phyloP scores from a whole-genome alignment of 2,797 vertebrate genomes.

The Pangasius djambal region DNA sequence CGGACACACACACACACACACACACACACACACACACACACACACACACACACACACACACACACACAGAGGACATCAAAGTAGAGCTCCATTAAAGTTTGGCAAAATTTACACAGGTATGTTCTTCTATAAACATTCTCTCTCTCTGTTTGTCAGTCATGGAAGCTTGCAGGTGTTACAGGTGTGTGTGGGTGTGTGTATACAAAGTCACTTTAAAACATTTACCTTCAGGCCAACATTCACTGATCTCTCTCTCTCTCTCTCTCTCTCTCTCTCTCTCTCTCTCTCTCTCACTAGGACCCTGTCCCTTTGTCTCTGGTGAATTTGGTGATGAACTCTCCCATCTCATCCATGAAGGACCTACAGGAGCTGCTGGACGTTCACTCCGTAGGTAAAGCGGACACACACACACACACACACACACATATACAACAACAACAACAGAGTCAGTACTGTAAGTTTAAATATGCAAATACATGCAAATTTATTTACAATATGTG shows the following conservation, averaged over 20 bases:
- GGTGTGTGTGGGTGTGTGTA: slow-evolving; percentile 26
- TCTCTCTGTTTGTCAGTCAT: slow-evolving; percentile 16
- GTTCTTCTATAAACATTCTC: not conserved
- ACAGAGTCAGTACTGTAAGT: no score
- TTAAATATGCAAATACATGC: not conserved
- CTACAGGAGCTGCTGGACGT: slow-evolving; percentile 85
- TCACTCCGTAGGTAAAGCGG: slow-evolving; percentile 87
- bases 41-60: not conserved
- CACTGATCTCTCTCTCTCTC: not conserved
- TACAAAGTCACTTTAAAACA: slow-evolving; percentile 15
- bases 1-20: slow-evolving; percentile 3
- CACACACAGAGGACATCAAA: slow-evolving; percentile 14
- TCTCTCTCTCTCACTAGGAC: slow-evolving; percentile 60
- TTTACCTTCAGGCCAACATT: slow-evolving; percentile 8
- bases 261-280: not conserved
- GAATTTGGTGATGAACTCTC: slow-evolving; percentile 84
- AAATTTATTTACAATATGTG: not conserved
- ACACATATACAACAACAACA: not conserved
- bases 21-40: slow-evolving; percentile 5
- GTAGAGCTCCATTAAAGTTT: not conserved
- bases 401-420: slow-evolving; percentile 19
- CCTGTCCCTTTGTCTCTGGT: slow-evolving; percentile 88
- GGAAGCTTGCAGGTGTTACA: slow-evolving; percentile 29
- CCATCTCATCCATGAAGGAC: slow-evolving; percentile 87
- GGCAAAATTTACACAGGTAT: no score